phyloP scores from a whole-genome alignment of 2,113 vertebrate species.

The Laterallus jamaicensis region DNA sequence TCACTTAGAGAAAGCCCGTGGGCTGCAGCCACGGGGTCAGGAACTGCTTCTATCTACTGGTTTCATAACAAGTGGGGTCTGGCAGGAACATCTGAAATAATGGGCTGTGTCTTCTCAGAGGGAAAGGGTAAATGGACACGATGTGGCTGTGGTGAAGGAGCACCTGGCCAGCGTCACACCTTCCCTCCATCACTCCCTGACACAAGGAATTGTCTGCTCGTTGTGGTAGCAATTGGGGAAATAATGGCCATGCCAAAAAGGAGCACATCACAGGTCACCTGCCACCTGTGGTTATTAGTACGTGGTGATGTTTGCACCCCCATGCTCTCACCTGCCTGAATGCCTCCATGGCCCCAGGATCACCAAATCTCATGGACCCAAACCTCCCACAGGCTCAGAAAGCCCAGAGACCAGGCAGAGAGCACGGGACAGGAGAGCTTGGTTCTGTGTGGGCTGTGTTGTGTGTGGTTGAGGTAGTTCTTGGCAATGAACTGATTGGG shows the following conservation, averaged over 20 bases:
- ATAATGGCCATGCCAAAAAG: background rate
- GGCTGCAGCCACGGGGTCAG: background rate
- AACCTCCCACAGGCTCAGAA: background rate
- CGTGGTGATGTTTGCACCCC: accelerated
- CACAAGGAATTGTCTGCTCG: accelerated
- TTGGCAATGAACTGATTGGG: background rate
- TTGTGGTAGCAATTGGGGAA: background rate
- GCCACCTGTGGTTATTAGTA: accelerated
- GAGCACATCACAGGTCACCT: background rate
- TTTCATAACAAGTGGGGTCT: background rate
- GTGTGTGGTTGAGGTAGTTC: accelerated
- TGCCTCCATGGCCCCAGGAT: accelerated
- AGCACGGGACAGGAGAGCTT: no score
- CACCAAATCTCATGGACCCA: background rate
- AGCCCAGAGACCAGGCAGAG: background rate
- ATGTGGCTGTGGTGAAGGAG: background rate
- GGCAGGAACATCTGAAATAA: background rate
- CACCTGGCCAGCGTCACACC: accelerated
- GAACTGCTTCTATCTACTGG: accelerated
- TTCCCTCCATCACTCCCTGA: accelerated
- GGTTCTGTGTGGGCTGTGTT: no score
- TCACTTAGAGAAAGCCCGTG: background rate
- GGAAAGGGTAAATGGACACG: background rate
- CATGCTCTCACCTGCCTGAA: background rate
- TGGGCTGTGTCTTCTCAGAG: accelerated